Base-by-base conservation (phyloP, 2,888 invertebrate species). In the Pristionchus entomophagus region DNA sequence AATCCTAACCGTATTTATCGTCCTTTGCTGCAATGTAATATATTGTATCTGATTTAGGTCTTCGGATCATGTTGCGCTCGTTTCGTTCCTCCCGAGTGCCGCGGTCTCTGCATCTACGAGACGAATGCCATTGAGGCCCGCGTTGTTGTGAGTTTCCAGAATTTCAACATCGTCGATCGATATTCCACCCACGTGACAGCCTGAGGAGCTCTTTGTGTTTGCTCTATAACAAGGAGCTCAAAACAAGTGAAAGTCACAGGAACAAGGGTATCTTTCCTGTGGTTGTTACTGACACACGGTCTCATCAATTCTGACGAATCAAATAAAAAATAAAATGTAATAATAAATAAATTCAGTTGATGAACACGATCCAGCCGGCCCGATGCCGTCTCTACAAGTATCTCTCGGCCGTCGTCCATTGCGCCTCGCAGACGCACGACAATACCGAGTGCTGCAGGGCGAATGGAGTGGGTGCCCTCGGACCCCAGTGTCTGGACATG, bases 401-500 rank as follows among this genome's bases (percentile, higher is more conserved):
- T 85, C 89, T 93, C 26, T 89, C 91, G 83, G 88, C 92, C 29
- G 90, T 93, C 41, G 92, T 93, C 22, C 93, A 93, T 87, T 93
- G 93, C 78, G 93, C 92, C 10, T 92, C 93, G 35, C 93, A 92
- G 87, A 93, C 93, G 19, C 93, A 93, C 88, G 93, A 93, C 89
- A 93, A 93, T 88, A 89, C 91, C 26, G 93, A 90, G 53, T 92
- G 92, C 87, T 91, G 92, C 84, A 87, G 88, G 85, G 90, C 92
- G 49, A 91, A 91, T 86, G 93, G 93, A 80, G 88, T 93, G 51
- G 91, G 89, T 38, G 92, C 93, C 12, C 88, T 92, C 84, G 92
- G 92, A 41, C 90, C 90, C 51, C 91, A 90, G 87, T 93, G 93
- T 84, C 87, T 92, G 45, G 89, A 92, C 81, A 88, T 93, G 88